phyloP scores from a whole-genome alignment of 2,888 invertebrate species.

The Orthonevra nobilis region DNA sequence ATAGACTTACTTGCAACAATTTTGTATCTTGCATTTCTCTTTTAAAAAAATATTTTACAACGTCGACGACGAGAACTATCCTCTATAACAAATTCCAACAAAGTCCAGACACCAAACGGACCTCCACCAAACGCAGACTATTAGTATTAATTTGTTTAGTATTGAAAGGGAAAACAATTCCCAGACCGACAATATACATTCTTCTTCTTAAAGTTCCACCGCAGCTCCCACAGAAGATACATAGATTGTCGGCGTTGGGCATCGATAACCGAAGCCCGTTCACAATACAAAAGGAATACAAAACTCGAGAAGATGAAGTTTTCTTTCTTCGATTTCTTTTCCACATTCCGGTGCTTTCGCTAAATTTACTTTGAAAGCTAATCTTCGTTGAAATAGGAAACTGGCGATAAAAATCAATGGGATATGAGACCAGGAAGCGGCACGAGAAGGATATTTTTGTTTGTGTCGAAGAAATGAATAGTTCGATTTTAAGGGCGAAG shows the following conservation, averaged over 20 bases:
- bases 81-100: background rate
- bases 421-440: background rate
- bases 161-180: conserved; percentile 45
- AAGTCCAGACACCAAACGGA: conserved; percentile 1
- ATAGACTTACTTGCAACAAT: too few relatives aligned
- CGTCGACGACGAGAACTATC: too few relatives aligned
- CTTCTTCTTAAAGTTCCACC: conserved; percentile 34
- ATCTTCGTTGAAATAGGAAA: conserved; percentile 59
- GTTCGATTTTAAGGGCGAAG: background rate
- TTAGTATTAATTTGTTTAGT: conserved; percentile 53
- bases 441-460: background rate
- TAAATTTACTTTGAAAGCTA: conserved; percentile 68
- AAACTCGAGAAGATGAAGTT: conserved; percentile 48
- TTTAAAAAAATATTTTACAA: too few relatives aligned
- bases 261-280: background rate
- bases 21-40: too few relatives aligned
- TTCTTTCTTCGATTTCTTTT: conserved; percentile 43
- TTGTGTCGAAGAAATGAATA: conserved; percentile 4
- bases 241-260: conserved; percentile 14
- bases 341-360: conserved; percentile 48
- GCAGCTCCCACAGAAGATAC: conserved; percentile 3
- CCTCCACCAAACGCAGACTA: conserved; percentile 26
- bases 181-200: conserved; percentile 38
- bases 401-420: conserved; percentile 65
- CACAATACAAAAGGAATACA: conserved; percentile 11